Base-by-base conservation (phyloP, 2,113 vertebrate genomes). In the Dasyprocta punctata region DNA sequence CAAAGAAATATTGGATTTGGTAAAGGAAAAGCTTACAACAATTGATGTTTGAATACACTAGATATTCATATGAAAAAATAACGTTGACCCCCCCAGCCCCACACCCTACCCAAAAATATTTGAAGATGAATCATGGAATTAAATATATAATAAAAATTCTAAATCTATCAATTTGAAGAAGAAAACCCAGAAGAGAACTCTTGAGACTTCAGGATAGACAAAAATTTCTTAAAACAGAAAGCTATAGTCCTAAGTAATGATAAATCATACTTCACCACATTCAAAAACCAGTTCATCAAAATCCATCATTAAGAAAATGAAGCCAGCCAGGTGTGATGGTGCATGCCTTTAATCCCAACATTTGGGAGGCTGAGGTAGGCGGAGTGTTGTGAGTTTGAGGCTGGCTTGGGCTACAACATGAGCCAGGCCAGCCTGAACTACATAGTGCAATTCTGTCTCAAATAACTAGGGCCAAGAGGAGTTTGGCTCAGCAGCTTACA, bases 21-120 rank as follows among this genome's bases (percentile, higher is more conserved):
- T 22, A 89, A 73, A 89, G 52, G n/a, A 63, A 94, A 73, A 54
- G 52, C 77, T 89, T 89, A 82, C 41, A 73, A 82, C 63, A 94
- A 82, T 41, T 61, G 85, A 22, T 67, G 52, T 61, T 88, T 17
- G 75, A 77, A 69, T n/a, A 69, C 17, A n/a, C 36, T n/a, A 69
- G 33, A 69, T n/a, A 69, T 19, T 33, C 36, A 69, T 69, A 14
- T 69, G 38, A 38, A 73, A 73, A 73, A 73, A 73, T 73, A 73
- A 41, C 38, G 20, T 44, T 73, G 20, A 73, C 36, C 33, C 36
- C 33, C 41, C 56, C 24, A 77, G 54, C 19, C 82, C 19, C 58
- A 86, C 58, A 77, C 28, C 82, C 52, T 65, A 86, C 82, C 71
- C 71, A 6, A 86, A 85, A 92, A 77, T 52, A 86, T 54, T 3